Base-by-base conservation (phyloP, 2,888 invertebrate genomes). In the Athalia cordata region DNA sequence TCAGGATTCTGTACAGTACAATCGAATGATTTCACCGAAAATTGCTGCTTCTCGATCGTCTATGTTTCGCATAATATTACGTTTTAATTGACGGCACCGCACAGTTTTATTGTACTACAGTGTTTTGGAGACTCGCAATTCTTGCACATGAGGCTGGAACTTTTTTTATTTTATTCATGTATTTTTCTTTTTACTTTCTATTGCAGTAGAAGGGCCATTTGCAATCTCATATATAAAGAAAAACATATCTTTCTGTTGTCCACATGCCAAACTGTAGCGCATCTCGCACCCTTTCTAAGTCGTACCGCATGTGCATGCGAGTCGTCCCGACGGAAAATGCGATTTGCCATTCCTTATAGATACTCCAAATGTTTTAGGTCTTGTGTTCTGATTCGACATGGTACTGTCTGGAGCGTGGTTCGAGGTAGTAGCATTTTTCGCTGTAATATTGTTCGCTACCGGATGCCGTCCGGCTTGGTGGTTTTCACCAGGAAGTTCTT, bases 381-480 rank as follows among this genome's bases (percentile, higher is more conserved):
- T 62, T 62, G 62, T 62, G 64, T 62, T 50, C 15, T 62, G 62
- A 75, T 52, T 61, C 75, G 75, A 62, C 64, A 75, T 64, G 75
- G 52, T 75, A 50, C 75, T 62, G 64, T 85, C 83, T 80, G 87
- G 83, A 79, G 86, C 82, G 43, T 89, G 88, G 89, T 86, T 88
- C 83, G 89, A 89, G 82, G 82, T 84, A 8, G 83, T 89, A 74
- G 86, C 85, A 74, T 82, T 88, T 45, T 82, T 88, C 80, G 82
- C 87, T 45, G 79, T 88, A 79, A 78, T 89, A 70, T 81, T 88
- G 49, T 80, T 88, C 72, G 88, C 86, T 29, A 87, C 87, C 15
- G 86, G 87, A 62, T 87, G 85, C 77, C 85, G 88, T 67, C 87
- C 89, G 6, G 85, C 87, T 47, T 88, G 88, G 88, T 86, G 87